phyloP scores from a whole-genome alignment of 2,888 invertebrate species.

The Drosophila fungiperda region DNA sequence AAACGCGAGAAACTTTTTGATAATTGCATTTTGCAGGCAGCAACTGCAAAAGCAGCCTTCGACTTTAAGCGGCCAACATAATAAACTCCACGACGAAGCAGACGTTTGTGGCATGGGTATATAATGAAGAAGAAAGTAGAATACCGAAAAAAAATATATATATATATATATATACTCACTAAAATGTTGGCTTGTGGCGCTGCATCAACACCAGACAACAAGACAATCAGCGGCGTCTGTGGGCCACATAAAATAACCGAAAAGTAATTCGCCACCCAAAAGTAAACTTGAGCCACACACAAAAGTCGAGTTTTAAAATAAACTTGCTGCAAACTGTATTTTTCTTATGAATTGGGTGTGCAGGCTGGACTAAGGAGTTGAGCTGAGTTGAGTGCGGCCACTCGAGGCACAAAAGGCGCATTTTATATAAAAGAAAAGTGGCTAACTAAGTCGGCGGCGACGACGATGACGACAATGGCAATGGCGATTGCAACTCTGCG shows the following conservation, averaged over 20 bases:
- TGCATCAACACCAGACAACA: conserved; percentile 74
- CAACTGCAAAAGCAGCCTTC: conserved; percentile 22
- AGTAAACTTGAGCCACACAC: conserved; percentile 74
- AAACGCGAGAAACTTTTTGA: conserved; percentile 50
- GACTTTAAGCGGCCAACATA: conserved; percentile 57
- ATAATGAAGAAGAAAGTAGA: conserved; percentile 9
- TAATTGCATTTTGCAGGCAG: conserved; percentile 71
- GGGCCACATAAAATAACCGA: conserved; percentile 78
- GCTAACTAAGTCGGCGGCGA: conserved; percentile 76
- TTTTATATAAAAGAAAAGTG: conserved; percentile 77
- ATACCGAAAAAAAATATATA: conserved; percentile 11
- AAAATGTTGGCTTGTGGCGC: conserved; percentile 24
- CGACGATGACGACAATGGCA: conserved; percentile 29
- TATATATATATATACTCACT: background rate
- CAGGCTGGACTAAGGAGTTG: background rate
- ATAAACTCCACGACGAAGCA: conserved; percentile 66
- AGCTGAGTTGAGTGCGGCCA: conserved; percentile 21
- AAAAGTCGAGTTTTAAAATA: conserved; percentile 81
- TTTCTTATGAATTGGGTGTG: conserved; percentile 51
- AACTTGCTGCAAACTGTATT: conserved; percentile 73
- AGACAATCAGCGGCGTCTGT: conserved; percentile 69
- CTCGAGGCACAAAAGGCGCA: conserved; percentile 75
- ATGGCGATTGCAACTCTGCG: background rate
- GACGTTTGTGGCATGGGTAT: conserved; percentile 25
- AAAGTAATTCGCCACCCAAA: conserved; percentile 78